Evolutionary conservation across 2,888 invertebrate species (phyloP).

Genomic region (Eubasilissa splendida): DNA sequence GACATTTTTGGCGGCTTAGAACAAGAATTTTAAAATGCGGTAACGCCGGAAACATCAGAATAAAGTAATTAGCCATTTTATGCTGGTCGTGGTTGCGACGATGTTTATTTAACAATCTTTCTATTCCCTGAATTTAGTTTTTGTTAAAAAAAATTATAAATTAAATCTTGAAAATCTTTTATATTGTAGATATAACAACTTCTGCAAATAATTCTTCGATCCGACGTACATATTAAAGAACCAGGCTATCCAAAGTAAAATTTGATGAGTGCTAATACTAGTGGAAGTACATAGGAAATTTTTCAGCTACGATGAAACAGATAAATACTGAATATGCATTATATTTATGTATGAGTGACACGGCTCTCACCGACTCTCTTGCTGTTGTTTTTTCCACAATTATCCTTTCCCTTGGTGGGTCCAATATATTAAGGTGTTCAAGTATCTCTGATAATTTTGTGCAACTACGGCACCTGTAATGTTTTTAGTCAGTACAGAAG

Average conservation of each 20-base stretch:
- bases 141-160: neutral
- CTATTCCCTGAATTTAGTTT: neutral
- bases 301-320: neutral
- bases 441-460: slow-evolving; percentile 15
- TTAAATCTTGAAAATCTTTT: neutral
- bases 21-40: neutral
- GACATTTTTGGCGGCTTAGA: neutral
- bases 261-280: neutral
- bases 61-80: neutral
- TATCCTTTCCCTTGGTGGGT: slow-evolving; percentile 27
- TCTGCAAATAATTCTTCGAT: neutral
- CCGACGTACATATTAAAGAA: neutral
- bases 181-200: slow-evolving; percentile 8
- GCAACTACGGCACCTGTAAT: neutral
- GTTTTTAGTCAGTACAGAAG: neutral
- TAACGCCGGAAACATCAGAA: neutral
- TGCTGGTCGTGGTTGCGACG: neutral
- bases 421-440: slow-evolving; percentile 24
- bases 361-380: slow-evolving; percentile 4
- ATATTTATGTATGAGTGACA: neutral
- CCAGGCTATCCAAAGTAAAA: slow-evolving; percentile 6
- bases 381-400: slow-evolving; percentile 8
- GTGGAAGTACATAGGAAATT: neutral
- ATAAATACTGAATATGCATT: neutral
- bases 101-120: neutral